Conservation (phyloP, 2,113 vertebrate genomes). For the Hylia prasina region DNA sequence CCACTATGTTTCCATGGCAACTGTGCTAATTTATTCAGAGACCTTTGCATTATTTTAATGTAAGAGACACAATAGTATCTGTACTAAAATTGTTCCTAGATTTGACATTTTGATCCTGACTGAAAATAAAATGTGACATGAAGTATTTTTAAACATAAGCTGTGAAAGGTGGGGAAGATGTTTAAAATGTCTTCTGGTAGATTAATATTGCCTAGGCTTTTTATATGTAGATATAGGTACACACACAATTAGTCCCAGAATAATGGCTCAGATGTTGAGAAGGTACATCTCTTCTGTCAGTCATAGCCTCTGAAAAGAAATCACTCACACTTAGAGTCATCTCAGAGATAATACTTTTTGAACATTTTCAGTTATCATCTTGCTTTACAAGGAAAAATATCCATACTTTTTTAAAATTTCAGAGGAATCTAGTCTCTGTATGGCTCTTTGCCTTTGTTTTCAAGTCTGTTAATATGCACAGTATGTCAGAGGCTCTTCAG, state of each 20-base stretch:
- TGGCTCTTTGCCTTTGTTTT: background rate
- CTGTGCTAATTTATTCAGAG: constrained; percentile 65
- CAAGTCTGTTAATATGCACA: background rate
- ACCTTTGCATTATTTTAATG: constrained; percentile 56
- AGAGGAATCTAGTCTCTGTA: background rate
- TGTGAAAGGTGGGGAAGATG: background rate
- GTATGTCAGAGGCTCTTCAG: background rate
- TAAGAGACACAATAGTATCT: constrained; percentile 48
- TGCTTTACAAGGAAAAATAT: background rate
- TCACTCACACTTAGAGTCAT: background rate
- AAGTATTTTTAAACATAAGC: background rate
- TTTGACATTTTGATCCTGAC: constrained; percentile 26
- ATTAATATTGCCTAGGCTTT: background rate
- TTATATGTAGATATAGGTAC: background rate
- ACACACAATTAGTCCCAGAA: background rate
- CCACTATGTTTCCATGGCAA: constrained; percentile 65
- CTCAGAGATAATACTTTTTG: background rate
- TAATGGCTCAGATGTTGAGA: background rate
- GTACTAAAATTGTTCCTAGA: background rate
- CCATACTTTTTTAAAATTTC: fast-evolving
- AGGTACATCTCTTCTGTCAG: background rate
- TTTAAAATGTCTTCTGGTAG: background rate
- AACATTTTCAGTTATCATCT: background rate
- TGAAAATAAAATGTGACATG: constrained; percentile 11
- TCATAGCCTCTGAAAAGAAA: background rate